Evolutionary conservation across 2,888 invertebrate species (phyloP).

Genomic region (Chaetoderma sp.): DNA sequence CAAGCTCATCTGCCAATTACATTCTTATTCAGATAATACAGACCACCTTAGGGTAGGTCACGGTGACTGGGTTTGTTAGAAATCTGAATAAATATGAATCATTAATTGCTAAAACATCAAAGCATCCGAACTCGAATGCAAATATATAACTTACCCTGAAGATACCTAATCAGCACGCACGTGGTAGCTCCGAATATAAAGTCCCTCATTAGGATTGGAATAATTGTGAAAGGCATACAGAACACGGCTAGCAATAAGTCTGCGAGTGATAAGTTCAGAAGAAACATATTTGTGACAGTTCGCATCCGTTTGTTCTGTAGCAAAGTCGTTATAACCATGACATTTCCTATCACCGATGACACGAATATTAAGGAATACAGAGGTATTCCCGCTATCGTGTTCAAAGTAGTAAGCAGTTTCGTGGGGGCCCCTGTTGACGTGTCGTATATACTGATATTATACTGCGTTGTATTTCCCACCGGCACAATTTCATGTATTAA

Average conservation of each 20-base stretch:
- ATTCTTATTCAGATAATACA: no score
- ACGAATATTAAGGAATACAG: constrained; percentile 83
- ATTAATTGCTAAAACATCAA: no score
- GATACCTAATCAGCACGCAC: constrained; percentile 80
- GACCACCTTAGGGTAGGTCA: no score
- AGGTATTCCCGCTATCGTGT: constrained; percentile 71
- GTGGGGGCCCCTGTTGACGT: no score
- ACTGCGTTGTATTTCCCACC: no score
- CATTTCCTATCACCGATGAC: constrained; percentile 83
- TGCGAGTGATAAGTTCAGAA: constrained; percentile 74
- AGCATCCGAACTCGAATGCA: no score
- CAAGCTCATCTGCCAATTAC: no score
- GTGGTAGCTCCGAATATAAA: constrained; percentile 81
- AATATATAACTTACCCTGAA: constrained; percentile 83
- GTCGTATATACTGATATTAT: no score
- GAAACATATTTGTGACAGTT: constrained; percentile 73
- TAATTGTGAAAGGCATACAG: constrained; percentile 83
- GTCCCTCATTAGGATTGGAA: constrained; percentile 77
- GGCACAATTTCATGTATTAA: no score
- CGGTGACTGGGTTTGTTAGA: no score
- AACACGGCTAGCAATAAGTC: constrained; percentile 85
- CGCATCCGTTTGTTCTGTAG: constrained; percentile 72
- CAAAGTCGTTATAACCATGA: constrained; percentile 79
- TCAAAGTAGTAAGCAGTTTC: no score
- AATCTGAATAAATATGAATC: no score